Conservation (phyloP, 2,113 vertebrate species). For the Epinephelus moara region DNA sequence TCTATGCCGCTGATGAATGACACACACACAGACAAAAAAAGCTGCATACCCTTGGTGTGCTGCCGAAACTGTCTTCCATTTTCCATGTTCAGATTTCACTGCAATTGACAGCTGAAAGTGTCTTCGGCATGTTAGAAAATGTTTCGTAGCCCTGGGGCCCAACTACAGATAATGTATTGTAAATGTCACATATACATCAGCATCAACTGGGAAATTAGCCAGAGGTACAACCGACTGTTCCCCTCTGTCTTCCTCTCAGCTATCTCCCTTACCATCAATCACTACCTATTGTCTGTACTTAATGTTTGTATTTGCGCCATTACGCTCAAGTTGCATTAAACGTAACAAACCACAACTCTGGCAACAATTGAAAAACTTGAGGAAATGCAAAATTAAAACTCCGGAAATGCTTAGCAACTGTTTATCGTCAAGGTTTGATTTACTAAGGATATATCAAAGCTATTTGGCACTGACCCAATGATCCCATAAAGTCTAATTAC, state of each 20-base stretch:
- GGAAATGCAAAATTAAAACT: not conserved
- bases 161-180: constrained; percentile 16
- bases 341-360: constrained; percentile 47
- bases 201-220: constrained; percentile 40
- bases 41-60: constrained; percentile 11
- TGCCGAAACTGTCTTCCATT: constrained; percentile 14
- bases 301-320: constrained; percentile 2
- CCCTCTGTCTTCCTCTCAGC: constrained; percentile 24
- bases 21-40: not conserved
- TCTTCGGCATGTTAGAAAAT: constrained; percentile 22
- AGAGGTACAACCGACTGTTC: constrained; percentile 6
- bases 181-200: constrained; percentile 24
- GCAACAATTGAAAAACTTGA: constrained; percentile 19
- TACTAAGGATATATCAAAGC: constrained; percentile 2
- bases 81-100: constrained; percentile 12
- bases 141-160: not conserved
- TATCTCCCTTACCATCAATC: constrained; percentile 12
- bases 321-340: constrained; percentile 22
- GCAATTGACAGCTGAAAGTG: constrained; percentile 40
- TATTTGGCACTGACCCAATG: constrained; percentile 17
- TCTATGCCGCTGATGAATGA: constrained; percentile 60
- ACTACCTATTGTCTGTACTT: constrained; percentile 16
- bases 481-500: constrained; percentile 5
- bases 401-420: constrained; percentile 3
- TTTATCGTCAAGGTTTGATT: constrained; percentile 22